These are phyloP conservation scores for Pseudolaguvia tuberculata DNA, from an alignment of 2,113 vertebrate species.

Conservation along the genomic window DNA sequence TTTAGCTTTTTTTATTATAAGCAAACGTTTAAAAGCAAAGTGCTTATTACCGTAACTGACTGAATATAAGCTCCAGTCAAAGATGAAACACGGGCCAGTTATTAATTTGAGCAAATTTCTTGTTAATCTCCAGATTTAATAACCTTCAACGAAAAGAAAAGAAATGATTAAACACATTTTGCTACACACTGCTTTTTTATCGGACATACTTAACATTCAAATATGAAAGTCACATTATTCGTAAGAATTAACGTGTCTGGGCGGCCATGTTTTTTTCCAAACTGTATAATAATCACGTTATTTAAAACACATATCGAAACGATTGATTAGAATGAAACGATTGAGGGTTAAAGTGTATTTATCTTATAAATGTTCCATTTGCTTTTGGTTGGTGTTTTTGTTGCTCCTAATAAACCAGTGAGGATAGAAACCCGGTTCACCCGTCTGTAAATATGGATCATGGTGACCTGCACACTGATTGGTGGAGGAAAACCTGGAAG, in stretches of 20 bases:
- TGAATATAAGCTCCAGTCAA: not conserved
- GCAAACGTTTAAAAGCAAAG: too few species aligned
- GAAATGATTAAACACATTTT: not conserved
- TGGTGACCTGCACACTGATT: not conserved
- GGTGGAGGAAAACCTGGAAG: not conserved
- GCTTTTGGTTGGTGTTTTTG: not conserved
- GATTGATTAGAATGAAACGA: not conserved
- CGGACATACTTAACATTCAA: not conserved
- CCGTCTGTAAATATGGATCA: not conserved
- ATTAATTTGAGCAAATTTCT: not conserved
- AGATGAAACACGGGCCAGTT: not conserved
- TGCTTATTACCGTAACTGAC: not conserved
- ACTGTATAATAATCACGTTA: not conserved
- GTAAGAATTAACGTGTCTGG: not conserved
- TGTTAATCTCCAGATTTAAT: not conserved
- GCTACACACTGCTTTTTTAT: conserved; percentile 8
- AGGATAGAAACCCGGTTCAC: not conserved
- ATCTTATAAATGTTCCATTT: not conserved
- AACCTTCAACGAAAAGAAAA: not conserved
- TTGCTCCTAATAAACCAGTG: not conserved
- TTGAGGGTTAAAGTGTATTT: too few species aligned
- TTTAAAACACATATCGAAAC: not conserved
- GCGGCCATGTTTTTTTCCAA: not conserved
- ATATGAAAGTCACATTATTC: not conserved
- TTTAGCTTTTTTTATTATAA: too few species aligned